Percentiles rank a stretch among this genome's conserved stretches.
phyloP scores from a whole-genome alignment of 2,888 invertebrate species.

The Octonoba sinensis region DNA sequence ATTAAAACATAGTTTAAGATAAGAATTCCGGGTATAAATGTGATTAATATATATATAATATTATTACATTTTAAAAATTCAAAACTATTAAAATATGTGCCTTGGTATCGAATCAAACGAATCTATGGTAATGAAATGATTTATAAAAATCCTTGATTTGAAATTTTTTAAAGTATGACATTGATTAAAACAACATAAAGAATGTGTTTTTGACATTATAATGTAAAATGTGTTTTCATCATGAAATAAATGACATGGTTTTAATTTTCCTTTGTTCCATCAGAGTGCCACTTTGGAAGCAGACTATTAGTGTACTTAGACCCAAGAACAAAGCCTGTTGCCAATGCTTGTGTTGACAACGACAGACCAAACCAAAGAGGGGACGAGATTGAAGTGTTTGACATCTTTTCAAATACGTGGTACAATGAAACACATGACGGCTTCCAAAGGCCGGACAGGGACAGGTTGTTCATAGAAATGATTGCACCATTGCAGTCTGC shows the following conservation, averaged over 20 bases:
- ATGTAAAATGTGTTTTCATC: not conserved
- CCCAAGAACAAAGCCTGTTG: conserved; percentile 72
- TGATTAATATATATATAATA: no score
- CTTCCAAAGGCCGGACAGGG: conserved; percentile 65
- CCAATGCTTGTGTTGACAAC: conserved; percentile 64
- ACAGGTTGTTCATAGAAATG: conserved; percentile 70
- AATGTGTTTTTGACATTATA: not conserved
- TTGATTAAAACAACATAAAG: no score
- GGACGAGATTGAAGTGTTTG: conserved; percentile 51
- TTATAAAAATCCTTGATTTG: no score
- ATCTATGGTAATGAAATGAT: no score
- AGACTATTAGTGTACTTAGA: conserved; percentile 79
- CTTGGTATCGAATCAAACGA: no score
- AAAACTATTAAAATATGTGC: no score
- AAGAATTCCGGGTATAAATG: no score
- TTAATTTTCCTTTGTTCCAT: not conserved
- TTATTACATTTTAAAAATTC: no score
- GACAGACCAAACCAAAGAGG: conserved; percentile 13
- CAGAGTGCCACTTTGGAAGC: conserved; percentile 60
- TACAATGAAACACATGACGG: conserved; percentile 63
- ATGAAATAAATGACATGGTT: not conserved
- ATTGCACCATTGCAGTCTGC: conserved; percentile 38
- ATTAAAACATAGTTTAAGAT: no score
- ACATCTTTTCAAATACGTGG: conserved; percentile 65
- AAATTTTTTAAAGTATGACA: no score